These are phyloP conservation scores for Aquatica leii DNA, from an alignment of 2,888 invertebrate genomes.

Conservation along the genomic window DNA sequence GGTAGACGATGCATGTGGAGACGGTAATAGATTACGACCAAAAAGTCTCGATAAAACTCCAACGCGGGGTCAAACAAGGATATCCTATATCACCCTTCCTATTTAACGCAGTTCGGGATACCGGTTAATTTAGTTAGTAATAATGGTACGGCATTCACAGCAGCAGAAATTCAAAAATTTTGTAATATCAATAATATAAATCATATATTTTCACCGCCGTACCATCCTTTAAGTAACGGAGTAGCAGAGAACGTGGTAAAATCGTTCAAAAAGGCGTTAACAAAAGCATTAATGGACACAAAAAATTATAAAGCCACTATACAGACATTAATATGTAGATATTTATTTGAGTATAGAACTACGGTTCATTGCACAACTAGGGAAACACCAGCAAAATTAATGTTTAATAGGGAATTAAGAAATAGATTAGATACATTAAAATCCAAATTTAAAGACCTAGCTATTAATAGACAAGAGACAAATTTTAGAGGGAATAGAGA, in stretches of 20 bases:
- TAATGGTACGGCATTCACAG: neutral
- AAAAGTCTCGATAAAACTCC: too few species aligned
- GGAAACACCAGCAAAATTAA: too few species aligned
- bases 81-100: too few species aligned
- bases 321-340: neutral
- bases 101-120: too few species aligned
- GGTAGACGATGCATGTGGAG: too few species aligned
- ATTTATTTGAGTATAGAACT: constrained; percentile 2
- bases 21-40: too few species aligned
- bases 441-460: neutral
- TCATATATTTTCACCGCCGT: neutral
- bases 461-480: too few species aligned
- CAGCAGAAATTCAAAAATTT: constrained; percentile 11
- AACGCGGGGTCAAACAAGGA: too few species aligned
- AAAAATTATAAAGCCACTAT: neutral
- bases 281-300: neutral
- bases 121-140: too few species aligned
- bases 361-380: neutral
- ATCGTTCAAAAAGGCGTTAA: neutral
- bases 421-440: neutral
- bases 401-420: too few species aligned
- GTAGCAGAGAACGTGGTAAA: constrained; percentile 17
- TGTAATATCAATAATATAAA: constrained; percentile 1
- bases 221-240: constrained; percentile 10
- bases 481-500: neutral